Conservation (phyloP, 1,140 invertebrate genomes). For the Pemphigus obesinymphae region DNA sequence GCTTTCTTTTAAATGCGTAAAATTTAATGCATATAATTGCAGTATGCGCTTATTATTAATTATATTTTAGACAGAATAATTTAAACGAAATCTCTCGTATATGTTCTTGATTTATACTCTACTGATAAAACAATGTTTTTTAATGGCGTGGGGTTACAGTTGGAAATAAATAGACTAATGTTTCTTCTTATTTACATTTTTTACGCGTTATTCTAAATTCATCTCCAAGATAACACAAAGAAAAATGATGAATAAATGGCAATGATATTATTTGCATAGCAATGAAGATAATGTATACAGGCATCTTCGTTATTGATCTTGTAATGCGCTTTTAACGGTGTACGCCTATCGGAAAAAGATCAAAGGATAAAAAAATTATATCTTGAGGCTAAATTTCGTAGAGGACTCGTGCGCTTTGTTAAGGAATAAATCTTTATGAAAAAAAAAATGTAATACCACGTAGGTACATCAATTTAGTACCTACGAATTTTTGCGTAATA, state of each 20-base stretch:
- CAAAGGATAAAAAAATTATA: neutral
- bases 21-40: neutral
- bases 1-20: neutral
- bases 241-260: conserved; percentile 11
- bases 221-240: neutral
- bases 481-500: neutral
- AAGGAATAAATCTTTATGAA: neutral
- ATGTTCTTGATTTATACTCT: neutral
- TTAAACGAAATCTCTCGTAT: neutral
- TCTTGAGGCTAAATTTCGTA: neutral
- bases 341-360: neutral
- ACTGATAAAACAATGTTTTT: conserved; percentile 2
- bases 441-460: neutral
- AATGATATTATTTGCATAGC: conserved; percentile 1
- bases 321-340: neutral
- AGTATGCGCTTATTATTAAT: neutral
- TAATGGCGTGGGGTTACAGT: neutral
- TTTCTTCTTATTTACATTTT: conserved; percentile 15
- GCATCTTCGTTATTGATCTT: neutral
- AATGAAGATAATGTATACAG: neutral
- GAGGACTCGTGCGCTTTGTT: neutral
- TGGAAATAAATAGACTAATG: conserved; percentile 6
- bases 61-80: neutral
- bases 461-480: neutral
- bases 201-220: conserved; percentile 4